Base-by-base conservation (phyloP, 2,888 invertebrate genomes). In the Poecilobothrus nobilitatus region DNA sequence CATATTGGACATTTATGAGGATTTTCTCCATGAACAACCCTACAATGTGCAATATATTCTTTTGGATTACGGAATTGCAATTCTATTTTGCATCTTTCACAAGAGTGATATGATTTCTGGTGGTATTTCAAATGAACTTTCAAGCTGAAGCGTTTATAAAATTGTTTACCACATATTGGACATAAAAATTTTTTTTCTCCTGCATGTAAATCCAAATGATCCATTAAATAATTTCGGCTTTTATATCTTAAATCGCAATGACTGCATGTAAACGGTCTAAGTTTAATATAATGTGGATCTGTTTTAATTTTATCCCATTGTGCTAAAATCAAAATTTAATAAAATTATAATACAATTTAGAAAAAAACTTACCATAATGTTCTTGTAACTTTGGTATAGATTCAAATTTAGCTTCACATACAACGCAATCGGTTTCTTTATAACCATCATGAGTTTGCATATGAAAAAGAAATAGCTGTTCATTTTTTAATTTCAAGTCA, bases 111-210 rank as follows among this genome's bases (percentile, higher is more conserved):
- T 53, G 53, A 53, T 53, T 53, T 53, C 15, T 53, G 53, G 18
- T 53, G 53, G 18, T 53, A 53, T 53, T 15, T 53, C 18, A 53
- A 53, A 53, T 53, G 53, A 12, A 53, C 53, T 53, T 53, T 53
- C 7, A 53, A 53, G 18, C 53, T 53, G 53, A 53, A 53, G 3
- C 53, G 15, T 53, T 53, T 53, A 53, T 12, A 53, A 53, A 53
- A 53, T 53, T 53, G 53, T 53, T 53, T 53, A 18, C 53, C 53
- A n/a, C 53, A 53, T 53, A 53, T 53, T 53, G 53, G 53, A 53
- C 53, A 53, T n/a, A 53, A 53, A 18, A 53, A 53, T 18, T 53
- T 53, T n/a, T 53, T 53, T 18, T 53, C 18, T 53, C 53, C 53
- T 12, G 53, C 53, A 53, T 53, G 53, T 53, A 53, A 12, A 53